Evolutionary conservation across 2,888 invertebrate genomes (phyloP).

Genomic region (Eilema depressum): DNA sequence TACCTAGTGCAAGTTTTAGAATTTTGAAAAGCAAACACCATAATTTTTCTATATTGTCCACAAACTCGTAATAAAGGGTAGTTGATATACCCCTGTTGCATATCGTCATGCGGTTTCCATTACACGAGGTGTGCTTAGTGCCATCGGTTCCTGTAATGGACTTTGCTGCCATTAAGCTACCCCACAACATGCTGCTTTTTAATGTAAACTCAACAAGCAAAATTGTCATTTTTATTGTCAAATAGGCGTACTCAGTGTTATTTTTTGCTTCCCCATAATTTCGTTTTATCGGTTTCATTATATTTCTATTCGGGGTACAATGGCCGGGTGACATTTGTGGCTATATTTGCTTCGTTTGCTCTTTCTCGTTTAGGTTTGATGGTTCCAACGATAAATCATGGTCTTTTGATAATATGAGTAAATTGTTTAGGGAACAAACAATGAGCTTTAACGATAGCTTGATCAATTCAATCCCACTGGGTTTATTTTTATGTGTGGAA

Average conservation of each 20-base stretch:
- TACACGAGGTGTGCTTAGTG: slow-evolving; percentile 77
- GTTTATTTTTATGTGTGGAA: neutral
- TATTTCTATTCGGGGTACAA: slow-evolving; percentile 66
- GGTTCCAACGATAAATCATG: slow-evolving; percentile 44
- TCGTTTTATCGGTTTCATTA: slow-evolving; percentile 76
- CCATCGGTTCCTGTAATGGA: slow-evolving; percentile 76
- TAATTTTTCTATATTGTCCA: slow-evolving; percentile 45
- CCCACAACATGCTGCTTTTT: slow-evolving; percentile 73
- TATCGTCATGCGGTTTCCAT: slow-evolving; percentile 77
- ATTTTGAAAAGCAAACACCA: slow-evolving; percentile 43
- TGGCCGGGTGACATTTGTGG: slow-evolving; percentile 57
- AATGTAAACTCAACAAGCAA: slow-evolving; percentile 77
- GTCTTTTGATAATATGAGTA: slow-evolving; percentile 23
- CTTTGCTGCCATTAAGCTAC: slow-evolving; percentile 76
- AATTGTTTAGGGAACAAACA: slow-evolving; percentile 30
- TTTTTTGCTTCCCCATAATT: slow-evolving; percentile 70
- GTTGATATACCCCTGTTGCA: slow-evolving; percentile 66
- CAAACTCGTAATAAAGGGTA: slow-evolving; percentile 57
- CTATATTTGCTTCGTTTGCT: slow-evolving; percentile 46
- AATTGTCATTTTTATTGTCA: slow-evolving; percentile 76
- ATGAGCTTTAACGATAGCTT: slow-evolving; percentile 27
- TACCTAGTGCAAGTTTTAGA: neutral
- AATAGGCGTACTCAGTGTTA: slow-evolving; percentile 69
- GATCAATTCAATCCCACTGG: neutral
- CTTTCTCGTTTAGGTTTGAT: slow-evolving; percentile 34